Base-by-base conservation (phyloP, 2,113 vertebrate species). In the Nothoprocta perdicaria region DNA sequence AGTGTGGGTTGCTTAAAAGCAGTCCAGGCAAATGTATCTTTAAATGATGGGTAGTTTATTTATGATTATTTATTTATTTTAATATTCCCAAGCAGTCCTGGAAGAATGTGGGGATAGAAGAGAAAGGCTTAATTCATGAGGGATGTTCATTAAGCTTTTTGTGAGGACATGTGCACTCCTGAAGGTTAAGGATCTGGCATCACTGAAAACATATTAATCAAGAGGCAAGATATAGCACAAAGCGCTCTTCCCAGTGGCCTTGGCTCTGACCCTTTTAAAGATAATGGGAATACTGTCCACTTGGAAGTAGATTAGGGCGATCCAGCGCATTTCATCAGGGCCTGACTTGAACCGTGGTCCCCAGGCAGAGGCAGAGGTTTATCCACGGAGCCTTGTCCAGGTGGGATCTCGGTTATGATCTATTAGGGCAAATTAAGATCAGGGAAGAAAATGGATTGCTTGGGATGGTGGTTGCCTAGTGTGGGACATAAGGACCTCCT, bases 261-360 rank as follows among this genome's bases (percentile, higher is more conserved):
- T 96, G 92, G 92, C 95, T 94, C 77, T 97, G 96, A 97, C 96
- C 96, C 96, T 97, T 97, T 97, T 97, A 97, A 86, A 94, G 95
- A 94, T 97, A 97, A 97, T 97, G 95, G 96, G 95, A 96, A 95
- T 97, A 93, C 96, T 97, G 96, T 95, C 96, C 96, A 97, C 96
- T 97, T 95, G 92, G 94, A 96, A 97, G 94, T 94, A 96, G 96
- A 97, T 97, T 97, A 97, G 93, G 95, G 88, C 94, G 87, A 97
- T 97, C 95, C 97, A 97, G 94, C 80, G 94, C 93, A 96, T 97
- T 97, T 97, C 96, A 97, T 97, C 96, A 97, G 95, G 89, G 86
- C 93, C 95, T 97, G 95, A 96, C 95, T 97, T 97, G 96, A 97
- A 97, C 96, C 95, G 14, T 97, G 96, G 96, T 97, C 95, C 96